phyloP scores from a whole-genome alignment of 2,113 vertebrate species.

The Elephantulus edwardii region DNA sequence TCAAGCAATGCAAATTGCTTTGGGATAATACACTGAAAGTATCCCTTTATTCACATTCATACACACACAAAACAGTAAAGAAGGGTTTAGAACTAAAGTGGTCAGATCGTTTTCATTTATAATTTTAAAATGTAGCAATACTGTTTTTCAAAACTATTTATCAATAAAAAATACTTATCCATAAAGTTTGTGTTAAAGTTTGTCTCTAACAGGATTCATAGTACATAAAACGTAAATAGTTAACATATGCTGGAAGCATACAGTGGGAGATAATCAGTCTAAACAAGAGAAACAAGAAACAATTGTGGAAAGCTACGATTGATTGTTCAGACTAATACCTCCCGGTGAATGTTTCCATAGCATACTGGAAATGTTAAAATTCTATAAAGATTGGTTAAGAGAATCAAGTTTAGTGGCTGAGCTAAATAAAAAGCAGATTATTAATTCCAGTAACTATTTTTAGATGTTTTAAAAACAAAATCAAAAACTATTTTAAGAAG shows the following conservation, averaged over 20 bases:
- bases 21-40: slow-evolving; percentile 21
- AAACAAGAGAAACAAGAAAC: slow-evolving; percentile 48
- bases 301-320: slow-evolving; percentile 13
- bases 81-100: not conserved
- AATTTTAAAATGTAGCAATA: slow-evolving; percentile 49
- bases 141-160: slow-evolving; percentile 27
- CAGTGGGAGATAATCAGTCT: not conserved
- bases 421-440: not conserved
- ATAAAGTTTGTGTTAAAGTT: slow-evolving; percentile 29
- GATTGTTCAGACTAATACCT: not conserved
- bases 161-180: slow-evolving; percentile 49
- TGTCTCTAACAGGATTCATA: slow-evolving; percentile 49
- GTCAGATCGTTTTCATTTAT: slow-evolving; percentile 47
- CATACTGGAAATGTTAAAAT: slow-evolving; percentile 37
- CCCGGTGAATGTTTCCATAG: slow-evolving; percentile 28
- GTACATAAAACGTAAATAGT: slow-evolving; percentile 45
- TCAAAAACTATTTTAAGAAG: slow-evolving; percentile 13
- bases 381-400: slow-evolving; percentile 45
- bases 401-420: not conserved
- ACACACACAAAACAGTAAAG: slow-evolving; percentile 46
- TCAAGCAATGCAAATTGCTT: slow-evolving; percentile 60
- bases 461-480: not conserved
- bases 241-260: slow-evolving; percentile 45
- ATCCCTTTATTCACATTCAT: too few species aligned
- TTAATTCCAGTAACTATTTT: not conserved